phyloP scores from a whole-genome alignment of 2,113 vertebrate genomes.

The Leucoraja erinaceus region DNA sequence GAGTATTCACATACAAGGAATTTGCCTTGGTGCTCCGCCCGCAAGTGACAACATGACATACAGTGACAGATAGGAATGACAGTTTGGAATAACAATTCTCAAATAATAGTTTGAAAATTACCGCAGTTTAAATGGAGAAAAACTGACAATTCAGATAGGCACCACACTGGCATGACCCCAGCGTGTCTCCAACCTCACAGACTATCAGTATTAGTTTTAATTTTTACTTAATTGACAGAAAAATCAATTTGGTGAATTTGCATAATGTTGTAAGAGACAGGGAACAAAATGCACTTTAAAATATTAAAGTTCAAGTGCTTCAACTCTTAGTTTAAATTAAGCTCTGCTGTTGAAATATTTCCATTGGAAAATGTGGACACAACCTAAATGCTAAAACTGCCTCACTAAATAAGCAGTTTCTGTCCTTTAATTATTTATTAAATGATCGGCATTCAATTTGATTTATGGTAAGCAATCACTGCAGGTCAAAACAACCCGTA shows the following conservation, averaged over 20 bases:
- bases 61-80: no score
- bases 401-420: background rate
- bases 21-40: no score
- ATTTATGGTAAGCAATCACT: background rate
- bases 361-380: background rate
- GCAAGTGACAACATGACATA: no score
- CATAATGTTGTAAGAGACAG: no score
- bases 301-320: background rate
- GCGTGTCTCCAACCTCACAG: background rate
- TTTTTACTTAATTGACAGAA: background rate
- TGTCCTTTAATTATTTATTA: background rate
- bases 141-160: no score
- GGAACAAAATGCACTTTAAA: background rate
- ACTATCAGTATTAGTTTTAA: background rate
- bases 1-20: no score
- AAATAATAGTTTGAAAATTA: no score
- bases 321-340: background rate
- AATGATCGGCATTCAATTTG: background rate
- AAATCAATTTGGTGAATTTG: background rate
- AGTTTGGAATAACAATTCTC: no score
- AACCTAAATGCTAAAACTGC: no score
- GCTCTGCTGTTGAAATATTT: background rate
- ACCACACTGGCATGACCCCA: no score
- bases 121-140: no score
- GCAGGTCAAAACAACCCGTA: background rate